phyloP scores from a whole-genome alignment of 2,113 vertebrate species.

The Pelmatolapia mariae region DNA sequence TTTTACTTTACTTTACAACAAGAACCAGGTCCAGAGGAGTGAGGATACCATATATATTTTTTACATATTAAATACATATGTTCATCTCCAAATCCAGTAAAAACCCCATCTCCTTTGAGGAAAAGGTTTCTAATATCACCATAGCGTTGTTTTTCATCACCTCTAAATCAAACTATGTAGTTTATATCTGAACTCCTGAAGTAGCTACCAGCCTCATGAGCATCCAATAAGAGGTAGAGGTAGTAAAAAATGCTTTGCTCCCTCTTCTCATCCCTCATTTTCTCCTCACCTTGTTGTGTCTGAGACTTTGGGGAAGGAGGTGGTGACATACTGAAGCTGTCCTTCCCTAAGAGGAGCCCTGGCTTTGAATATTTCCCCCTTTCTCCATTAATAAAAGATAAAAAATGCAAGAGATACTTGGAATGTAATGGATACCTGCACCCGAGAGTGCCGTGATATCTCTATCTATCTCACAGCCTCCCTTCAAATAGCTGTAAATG shows the following conservation, averaged over 20 bases:
- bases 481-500: not conserved
- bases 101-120: not conserved
- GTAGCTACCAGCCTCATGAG: conserved; percentile 6
- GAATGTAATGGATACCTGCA: conserved; percentile 1
- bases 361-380: conserved; percentile 35
- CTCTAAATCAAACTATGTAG: not conserved
- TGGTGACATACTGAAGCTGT: conserved; percentile 33
- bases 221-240: conserved; percentile 4
- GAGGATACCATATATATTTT: not conserved
- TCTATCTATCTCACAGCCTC: conserved; percentile 33
- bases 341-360: conserved; percentile 16
- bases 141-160: not conserved
- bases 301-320: conserved; percentile 10
- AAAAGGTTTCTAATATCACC: not conserved
- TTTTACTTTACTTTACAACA: not conserved
- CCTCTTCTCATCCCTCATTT: not conserved
- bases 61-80: not conserved
- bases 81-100: not conserved
- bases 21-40: not conserved
- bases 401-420: conserved; percentile 17
- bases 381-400: conserved; percentile 38
- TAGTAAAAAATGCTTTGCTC: conserved; percentile 4
- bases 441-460: conserved; percentile 13
- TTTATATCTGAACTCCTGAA: conserved; percentile 25
- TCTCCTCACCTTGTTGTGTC: conserved; percentile 13